These are phyloP conservation scores for Zaprionus obscuricornis DNA, from an alignment of 2,888 invertebrate species.

Conservation along the genomic window DNA sequence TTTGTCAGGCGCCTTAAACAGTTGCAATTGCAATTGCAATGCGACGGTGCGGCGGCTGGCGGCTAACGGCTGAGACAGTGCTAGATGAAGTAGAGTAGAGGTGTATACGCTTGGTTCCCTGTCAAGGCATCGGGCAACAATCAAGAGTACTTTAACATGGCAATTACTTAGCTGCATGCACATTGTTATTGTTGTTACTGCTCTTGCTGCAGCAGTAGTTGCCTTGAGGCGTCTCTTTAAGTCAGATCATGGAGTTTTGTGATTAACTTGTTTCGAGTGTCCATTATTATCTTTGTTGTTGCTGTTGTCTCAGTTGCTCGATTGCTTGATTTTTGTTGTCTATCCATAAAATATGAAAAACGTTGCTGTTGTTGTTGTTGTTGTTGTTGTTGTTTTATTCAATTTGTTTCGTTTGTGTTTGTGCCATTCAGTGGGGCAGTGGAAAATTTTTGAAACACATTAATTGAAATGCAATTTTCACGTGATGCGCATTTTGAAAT, in stretches of 20 bases:
- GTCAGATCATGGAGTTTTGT: slow-evolving; percentile 65
- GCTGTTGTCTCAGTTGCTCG: slow-evolving; percentile 31
- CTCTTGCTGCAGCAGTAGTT: slow-evolving; percentile 27
- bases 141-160: slow-evolving; percentile 43
- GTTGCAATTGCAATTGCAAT: neutral
- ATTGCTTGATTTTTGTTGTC: slow-evolving; percentile 59
- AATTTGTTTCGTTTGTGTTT: slow-evolving; percentile 5
- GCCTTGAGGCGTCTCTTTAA: slow-evolving; percentile 69
- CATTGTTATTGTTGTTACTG: slow-evolving; percentile 5
- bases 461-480: slow-evolving; percentile 71
- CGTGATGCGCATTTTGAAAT: slow-evolving; percentile 70
- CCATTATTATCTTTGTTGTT: slow-evolving; percentile 33
- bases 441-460: slow-evolving; percentile 67
- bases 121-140: slow-evolving; percentile 16
- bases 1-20: slow-evolving; percentile 39
- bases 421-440: slow-evolving; percentile 66
- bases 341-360: slow-evolving; percentile 65
- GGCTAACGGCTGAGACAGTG: neutral
- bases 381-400: slow-evolving; percentile 7
- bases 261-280: slow-evolving; percentile 70
- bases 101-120: slow-evolving; percentile 2
- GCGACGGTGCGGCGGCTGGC: slow-evolving; percentile 7
- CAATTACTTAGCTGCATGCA: slow-evolving; percentile 57
- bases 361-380: slow-evolving; percentile 37
- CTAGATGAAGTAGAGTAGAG: neutral